Conservation (phyloP, 2,888 invertebrate genomes). For the Blastobasis lacticolella region DNA sequence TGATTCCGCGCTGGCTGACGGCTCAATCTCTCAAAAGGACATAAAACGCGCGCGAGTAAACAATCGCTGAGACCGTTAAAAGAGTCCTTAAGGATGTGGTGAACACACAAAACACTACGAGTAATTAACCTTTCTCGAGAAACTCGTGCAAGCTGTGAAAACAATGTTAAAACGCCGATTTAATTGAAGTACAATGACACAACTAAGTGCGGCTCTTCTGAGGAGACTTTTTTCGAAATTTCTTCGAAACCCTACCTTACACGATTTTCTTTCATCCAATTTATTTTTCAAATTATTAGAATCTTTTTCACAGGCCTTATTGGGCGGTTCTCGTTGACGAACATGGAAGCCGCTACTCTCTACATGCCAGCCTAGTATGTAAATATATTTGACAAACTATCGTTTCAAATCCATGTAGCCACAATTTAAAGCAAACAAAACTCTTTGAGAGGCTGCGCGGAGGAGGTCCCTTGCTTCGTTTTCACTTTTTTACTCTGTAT, state of each 20-base stretch:
- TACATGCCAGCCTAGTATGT: too few species aligned
- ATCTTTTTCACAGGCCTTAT: too few species aligned
- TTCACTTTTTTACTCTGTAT: conserved; percentile 2
- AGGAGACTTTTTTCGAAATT: too few species aligned
- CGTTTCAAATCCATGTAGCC: background rate
- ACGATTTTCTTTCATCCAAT: too few species aligned
- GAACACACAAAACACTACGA: conserved; percentile 5
- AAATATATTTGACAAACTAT: too few species aligned
- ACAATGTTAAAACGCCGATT: conserved; percentile 5
- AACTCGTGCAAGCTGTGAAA: conserved; percentile 9
- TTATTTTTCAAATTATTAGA: too few species aligned
- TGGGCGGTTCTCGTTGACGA: too few species aligned
- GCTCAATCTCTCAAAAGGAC: conserved; percentile 6
- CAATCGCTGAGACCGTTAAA: conserved; percentile 15
- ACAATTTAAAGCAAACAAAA: background rate
- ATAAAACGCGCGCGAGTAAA: conserved; percentile 7
- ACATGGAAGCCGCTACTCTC: too few species aligned
- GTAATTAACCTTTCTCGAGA: conserved; percentile 6
- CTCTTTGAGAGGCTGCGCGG: background rate
- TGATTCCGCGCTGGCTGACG: background rate
- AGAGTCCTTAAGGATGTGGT: conserved; percentile 14
- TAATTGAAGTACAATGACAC: background rate
- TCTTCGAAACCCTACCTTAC: too few species aligned
- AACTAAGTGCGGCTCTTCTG: too few species aligned
- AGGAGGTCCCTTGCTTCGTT: conserved; percentile 13